Base-by-base conservation (phyloP, 2,797 vertebrate species). In the Brachyalestes nurse region DNA sequence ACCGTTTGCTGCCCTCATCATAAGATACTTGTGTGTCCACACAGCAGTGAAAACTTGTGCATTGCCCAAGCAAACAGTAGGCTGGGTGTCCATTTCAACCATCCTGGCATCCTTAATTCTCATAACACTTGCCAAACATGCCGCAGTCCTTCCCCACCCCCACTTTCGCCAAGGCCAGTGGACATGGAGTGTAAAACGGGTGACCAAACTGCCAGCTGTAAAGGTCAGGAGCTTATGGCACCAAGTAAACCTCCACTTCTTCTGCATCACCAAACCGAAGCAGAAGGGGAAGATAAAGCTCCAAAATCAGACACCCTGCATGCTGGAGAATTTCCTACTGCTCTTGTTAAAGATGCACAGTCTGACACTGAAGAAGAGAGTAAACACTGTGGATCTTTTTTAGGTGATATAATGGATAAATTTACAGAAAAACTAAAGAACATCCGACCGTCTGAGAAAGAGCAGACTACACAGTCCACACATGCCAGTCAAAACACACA, bases 381-480 rank as follows among this genome's bases (percentile, higher is more conserved):
- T 23, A 42, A 25, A 6, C 42, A 47, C 40, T 47, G 66, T 69
- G 66, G 66, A 45, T 51, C 67, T 28, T 49, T 70, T 16, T 23
- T 70, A 25, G 67, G 67, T 19, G 95, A 96, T 53, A 91, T 98
- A 88, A 94, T 98, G 91, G 93, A 95, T 86, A 94, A 95, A 77
- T 96, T 98, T 89, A 97, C 94, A 89, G 94, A 98, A 85, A 97
- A 96, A 88, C 90, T 98, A 83, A 96, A 97, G 87, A 96, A 94
- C 77, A 96, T 96, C 88, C 93, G 92, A 87, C 93, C 96, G 64
- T 88, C 93, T 83, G 95, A 96, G 88, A 93, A 89, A 80, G 91
- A 94, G 42, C 87, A 90, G 77, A 90, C 91, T 86, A 81, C 91
- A 62, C 77, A 64, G 45, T 92, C 92, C 82, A 88, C 93, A 55